Conservation (phyloP, 2,888 invertebrate species). For the Lasioglossum calceatum region DNA sequence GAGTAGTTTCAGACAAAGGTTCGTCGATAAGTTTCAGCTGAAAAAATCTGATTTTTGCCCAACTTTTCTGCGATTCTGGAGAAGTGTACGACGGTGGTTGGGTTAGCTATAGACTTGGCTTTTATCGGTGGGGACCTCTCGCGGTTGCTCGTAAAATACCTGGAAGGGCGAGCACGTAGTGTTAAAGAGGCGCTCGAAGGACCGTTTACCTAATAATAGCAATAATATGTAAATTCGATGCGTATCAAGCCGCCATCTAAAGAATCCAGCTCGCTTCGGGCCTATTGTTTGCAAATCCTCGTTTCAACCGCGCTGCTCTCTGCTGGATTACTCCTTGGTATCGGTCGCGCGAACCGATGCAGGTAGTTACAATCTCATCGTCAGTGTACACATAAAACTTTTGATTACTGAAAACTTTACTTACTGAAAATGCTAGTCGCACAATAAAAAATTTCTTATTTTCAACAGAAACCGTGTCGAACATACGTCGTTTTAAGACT, state of each 20-base stretch:
- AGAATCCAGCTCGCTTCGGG: constrained; percentile 80
- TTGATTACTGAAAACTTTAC: background rate
- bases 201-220: constrained; percentile 84
- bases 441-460: no score
- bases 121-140: constrained; percentile 72
- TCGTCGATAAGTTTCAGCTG: no score
- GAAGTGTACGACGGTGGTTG: constrained; percentile 53
- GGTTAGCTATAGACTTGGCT: constrained; percentile 51
- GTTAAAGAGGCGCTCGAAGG: constrained; percentile 80
- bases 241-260: constrained; percentile 83
- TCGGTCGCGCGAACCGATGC: constrained; percentile 16
- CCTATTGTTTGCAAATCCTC: constrained; percentile 83
- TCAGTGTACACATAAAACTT: background rate
- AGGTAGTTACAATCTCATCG: constrained; percentile 11
- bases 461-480: no score
- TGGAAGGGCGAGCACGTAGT: constrained; percentile 78
- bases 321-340: constrained; percentile 47
- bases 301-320: constrained; percentile 73
- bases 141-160: constrained; percentile 78
- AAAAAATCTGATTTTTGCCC: background rate
- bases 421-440: no score
- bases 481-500: no score
- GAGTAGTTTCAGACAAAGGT: background rate
- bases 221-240: constrained; percentile 84
- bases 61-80: background rate